Evolutionary conservation across 2,797 vertebrate genomes (phyloP).

Genomic region (Cuniculus paca): DNA sequence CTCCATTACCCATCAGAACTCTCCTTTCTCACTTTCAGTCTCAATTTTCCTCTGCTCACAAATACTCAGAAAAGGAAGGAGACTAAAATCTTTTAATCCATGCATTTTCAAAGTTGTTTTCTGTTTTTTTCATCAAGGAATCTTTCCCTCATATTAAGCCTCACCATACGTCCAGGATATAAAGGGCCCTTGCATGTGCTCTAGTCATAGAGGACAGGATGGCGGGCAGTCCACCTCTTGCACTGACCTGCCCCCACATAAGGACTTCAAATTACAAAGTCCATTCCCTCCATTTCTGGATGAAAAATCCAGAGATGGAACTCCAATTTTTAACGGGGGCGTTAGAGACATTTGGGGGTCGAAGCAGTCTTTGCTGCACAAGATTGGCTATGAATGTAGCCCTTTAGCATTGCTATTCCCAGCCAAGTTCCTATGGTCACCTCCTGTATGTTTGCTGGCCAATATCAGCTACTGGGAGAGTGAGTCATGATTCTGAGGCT

Average conservation of each 20-base stretch:
- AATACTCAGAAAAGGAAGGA: slow-evolving; percentile 31
- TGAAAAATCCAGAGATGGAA: background rate
- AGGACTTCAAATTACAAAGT: background rate
- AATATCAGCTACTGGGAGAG: background rate
- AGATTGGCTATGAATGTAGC: background rate
- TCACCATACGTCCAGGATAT: background rate
- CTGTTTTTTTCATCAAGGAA: slow-evolving; percentile 3
- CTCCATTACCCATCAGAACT: slow-evolving; percentile 20
- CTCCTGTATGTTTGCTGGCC: background rate
- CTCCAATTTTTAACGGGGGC: background rate
- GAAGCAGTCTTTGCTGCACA: background rate
- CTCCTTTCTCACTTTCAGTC: slow-evolving; percentile 40
- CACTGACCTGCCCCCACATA: background rate
- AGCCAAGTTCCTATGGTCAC: background rate
- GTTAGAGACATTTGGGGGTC: background rate
- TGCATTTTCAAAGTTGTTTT: slow-evolving; percentile 31
- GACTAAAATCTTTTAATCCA: slow-evolving; percentile 57
- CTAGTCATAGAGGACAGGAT: background rate
- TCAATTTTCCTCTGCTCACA: slow-evolving; percentile 59
- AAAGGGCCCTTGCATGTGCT: background rate
- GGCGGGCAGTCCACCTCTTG: background rate
- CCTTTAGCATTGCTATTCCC: background rate
- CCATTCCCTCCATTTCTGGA: background rate
- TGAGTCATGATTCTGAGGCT: background rate
- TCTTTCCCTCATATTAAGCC: slow-evolving; percentile 45